phyloP scores from a whole-genome alignment of 2,113 vertebrate species.

The Lamprotornis superbus region DNA sequence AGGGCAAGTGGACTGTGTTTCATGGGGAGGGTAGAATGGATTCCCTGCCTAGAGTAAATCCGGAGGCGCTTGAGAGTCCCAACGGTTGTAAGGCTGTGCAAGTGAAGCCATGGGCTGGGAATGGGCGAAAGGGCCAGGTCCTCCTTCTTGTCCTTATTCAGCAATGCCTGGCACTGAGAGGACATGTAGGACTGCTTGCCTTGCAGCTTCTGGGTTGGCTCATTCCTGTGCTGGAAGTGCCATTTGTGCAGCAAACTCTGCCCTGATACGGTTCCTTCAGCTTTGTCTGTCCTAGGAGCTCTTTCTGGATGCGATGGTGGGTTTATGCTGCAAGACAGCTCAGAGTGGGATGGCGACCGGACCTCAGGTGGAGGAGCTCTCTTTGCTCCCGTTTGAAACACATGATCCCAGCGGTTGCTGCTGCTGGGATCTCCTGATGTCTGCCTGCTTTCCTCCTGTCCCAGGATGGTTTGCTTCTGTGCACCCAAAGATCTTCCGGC shows the following conservation, averaged over 20 bases:
- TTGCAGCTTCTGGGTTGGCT: neutral
- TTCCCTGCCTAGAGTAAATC: neutral
- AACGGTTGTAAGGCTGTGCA: neutral
- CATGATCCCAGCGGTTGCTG: neutral
- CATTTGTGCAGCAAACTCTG: neutral
- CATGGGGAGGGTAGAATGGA: neutral
- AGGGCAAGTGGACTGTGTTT: neutral
- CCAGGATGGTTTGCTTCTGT: neutral
- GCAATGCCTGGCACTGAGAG: fast-evolving
- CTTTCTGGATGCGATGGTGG: fast-evolving
- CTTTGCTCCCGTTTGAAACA: neutral
- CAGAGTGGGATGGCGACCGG: fast-evolving
- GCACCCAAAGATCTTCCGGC: neutral
- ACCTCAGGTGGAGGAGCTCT: neutral
- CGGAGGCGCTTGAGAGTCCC: neutral
- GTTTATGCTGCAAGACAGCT: neutral
- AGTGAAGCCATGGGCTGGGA: neutral
- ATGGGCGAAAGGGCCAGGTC: fast-evolving
- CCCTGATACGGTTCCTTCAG: neutral
- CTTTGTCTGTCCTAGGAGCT: neutral
- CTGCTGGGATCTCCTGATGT: neutral
- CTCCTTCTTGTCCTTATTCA: constrained; percentile 10
- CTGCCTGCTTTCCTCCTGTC: neutral
- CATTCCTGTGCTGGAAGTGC: neutral
- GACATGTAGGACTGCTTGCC: neutral